A percentile compares a stretch with the other conserved stretches of the same genome.
Evolutionary conservation across 2,888 invertebrate genomes (phyloP).

Genomic region (Lithosia quadra): DNA sequence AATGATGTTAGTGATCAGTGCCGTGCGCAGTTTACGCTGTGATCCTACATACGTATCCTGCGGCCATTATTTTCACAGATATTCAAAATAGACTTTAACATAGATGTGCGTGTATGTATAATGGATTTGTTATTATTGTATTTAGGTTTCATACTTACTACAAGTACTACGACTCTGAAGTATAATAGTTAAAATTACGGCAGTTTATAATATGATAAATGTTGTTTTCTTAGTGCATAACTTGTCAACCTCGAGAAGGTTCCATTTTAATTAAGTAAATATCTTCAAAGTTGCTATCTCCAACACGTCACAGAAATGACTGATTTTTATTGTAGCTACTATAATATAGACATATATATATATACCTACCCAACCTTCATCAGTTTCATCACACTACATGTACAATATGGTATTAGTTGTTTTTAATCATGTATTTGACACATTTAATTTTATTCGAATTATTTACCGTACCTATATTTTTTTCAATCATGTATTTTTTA

Average conservation of each 20-base stretch:
- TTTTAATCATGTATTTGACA: conserved; percentile 53
- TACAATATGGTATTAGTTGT: conserved; percentile 39
- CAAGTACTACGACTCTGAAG: conserved; percentile 36
- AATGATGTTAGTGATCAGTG: conserved; percentile 52
- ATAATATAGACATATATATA: conserved; percentile 31
- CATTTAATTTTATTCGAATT: conserved; percentile 55
- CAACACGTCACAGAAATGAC: conserved; percentile 40
- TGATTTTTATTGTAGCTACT: conserved; percentile 41
- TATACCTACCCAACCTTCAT: conserved; percentile 33
- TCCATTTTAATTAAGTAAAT: conserved; percentile 33
- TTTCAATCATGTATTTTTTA: conserved; percentile 65
- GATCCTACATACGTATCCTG: conserved; percentile 59
- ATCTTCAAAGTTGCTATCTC: conserved; percentile 46
- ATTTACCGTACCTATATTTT: conserved; percentile 51
- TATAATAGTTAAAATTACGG: conserved; percentile 34
- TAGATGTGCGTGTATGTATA: conserved; percentile 40
- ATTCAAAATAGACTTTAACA: conserved; percentile 49
- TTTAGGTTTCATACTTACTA: conserved; percentile 27
- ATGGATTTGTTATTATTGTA: conserved; percentile 44
- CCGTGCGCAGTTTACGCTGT: conserved; percentile 61
- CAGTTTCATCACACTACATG: conserved; percentile 48
- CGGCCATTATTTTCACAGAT: conserved; percentile 53
- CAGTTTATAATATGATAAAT: conserved; percentile 33
- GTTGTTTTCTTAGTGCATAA: conserved; percentile 43
- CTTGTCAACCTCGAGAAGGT: conserved; percentile 34